Evolutionary conservation across 2,113 vertebrate species (phyloP), one percentile per base, ranked within the genome.

Genomic region (Galemys pyrenaicus): DNA sequence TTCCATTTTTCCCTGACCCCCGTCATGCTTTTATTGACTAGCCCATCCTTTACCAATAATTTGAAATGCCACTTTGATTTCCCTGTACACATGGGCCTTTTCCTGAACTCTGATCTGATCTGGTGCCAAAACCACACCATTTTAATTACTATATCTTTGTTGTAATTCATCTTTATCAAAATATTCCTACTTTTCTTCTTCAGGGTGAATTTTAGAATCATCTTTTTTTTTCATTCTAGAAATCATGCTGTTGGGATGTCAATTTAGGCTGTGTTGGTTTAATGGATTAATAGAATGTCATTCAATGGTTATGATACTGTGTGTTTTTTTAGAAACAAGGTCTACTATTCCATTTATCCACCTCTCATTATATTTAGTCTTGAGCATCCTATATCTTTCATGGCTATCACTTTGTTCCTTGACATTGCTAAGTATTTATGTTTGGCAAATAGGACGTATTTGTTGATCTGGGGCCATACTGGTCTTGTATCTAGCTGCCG

Each of bases 61-160:
- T 88, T 35, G 16, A 80, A 84, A 80, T 26, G 9, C 19, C 20
- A 2, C 32, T 89, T 83, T 73, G 67, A 64, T 56, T 91, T 87
- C 2, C 1, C 10, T 74, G 3, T 64, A 49, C 60, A 32, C 13
- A 9, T 28, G 56, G 46, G 17, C 19, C 54, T 82, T 90, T 71
- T 56, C 15, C 82, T 75, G 51, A 77, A 62, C 73, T 46, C 70
- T 77, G 75, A 73, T 92, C 13, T 65, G 46, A 9, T 49, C 32
- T 62, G 70, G 22, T 64, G 65, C 60, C 78, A 15, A 93, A 84
- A 60, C 46, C 28, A n/a, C 22, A 68, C 32, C 35, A 19, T 80
- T 95, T 77, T 88, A 64, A 95, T 93, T 30, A 65, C 68, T 71
- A n/a, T n/a, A n/a, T n/a, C n/a, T n/a, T n/a, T n/a, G n/a, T n/a